Conservation (phyloP, 1,140 invertebrate species). For the Psilanteris sp. region DNA sequence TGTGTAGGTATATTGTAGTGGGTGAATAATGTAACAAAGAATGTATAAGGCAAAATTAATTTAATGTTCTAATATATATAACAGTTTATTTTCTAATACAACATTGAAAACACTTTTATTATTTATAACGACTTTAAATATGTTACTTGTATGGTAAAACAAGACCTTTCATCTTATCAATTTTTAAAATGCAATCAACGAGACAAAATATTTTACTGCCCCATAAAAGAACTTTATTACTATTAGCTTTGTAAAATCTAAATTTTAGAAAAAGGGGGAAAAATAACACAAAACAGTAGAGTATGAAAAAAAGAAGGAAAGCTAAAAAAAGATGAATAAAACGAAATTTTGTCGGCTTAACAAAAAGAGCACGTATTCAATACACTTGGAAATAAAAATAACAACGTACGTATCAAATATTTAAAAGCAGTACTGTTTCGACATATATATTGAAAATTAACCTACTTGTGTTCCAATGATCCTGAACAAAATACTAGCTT, state of each 20-base stretch:
- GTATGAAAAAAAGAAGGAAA: too few relatives aligned
- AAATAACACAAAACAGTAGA: too few relatives aligned
- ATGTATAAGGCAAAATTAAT: too few relatives aligned
- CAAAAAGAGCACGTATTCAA: constrained; percentile 23
- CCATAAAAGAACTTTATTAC: constrained; percentile 24
- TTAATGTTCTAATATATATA: too few relatives aligned
- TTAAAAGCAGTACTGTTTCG: constrained; percentile 2
- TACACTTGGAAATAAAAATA: constrained; percentile 21
- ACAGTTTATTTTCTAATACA: too few relatives aligned
- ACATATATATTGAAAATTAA: constrained; percentile 28
- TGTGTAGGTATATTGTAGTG: too few relatives aligned
- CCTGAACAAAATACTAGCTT: too few relatives aligned
- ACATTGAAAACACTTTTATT: too few relatives aligned
- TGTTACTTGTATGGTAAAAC: not conserved
- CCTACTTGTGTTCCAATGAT: constrained; percentile 18
- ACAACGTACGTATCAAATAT: constrained; percentile 24
- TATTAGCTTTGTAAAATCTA: constrained; percentile 10
- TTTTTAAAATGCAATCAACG: constrained; percentile 24
- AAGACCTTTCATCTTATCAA: not conserved
- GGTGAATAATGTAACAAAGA: too few relatives aligned
- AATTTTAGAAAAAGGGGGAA: constrained; percentile 12
- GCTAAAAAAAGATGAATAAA: too few relatives aligned
- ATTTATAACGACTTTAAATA: too few relatives aligned
- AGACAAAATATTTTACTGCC: constrained; percentile 18
- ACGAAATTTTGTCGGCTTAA: constrained; percentile 28